Percentiles rank a stretch among this genome's conserved stretches.
phyloP scores from a whole-genome alignment of 2,797 vertebrate genomes.

The Anabacerthia variegaticeps region DNA sequence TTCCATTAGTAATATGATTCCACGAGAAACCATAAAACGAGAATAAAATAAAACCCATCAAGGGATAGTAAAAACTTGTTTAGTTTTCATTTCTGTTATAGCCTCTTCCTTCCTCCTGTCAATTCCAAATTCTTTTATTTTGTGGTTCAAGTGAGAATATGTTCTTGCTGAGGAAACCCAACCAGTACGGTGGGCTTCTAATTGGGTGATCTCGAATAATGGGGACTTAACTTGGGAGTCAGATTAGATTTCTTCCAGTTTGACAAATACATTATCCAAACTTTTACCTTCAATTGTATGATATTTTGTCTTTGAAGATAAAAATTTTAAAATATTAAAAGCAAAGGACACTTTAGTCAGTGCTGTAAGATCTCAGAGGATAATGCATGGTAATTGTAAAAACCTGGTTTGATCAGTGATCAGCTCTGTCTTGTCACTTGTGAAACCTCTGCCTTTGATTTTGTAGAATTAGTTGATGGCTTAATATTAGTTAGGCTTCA shows the following conservation, averaged over 20 bases:
- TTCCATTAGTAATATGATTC: not conserved
- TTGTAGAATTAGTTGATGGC: not conserved
- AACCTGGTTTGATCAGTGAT: not conserved
- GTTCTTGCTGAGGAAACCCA: not conserved
- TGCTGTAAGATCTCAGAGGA: not conserved
- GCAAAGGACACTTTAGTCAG: not conserved
- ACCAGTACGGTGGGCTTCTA: rapidly evolving
- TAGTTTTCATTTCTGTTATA: not conserved
- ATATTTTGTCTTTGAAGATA: not conserved
- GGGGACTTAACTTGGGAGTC: not conserved
- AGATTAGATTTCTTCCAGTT: not conserved
- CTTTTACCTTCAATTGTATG: not conserved
- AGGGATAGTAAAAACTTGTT: not conserved
- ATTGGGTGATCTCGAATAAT: not conserved
- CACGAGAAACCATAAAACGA: not conserved
- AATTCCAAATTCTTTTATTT: not conserved
- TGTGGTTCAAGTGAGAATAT: not conserved
- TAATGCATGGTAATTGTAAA: not conserved
- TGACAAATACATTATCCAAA: not conserved
- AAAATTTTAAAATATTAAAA: not conserved
- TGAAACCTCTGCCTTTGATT: not conserved
- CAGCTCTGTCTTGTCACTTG: not conserved
- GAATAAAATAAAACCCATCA: not conserved
- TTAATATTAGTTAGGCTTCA: not conserved
- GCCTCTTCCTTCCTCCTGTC: not conserved